A percentile compares a stretch with the other conserved stretches of the same genome.
Conservation (phyloP, 2,888 invertebrate species). For the Watsonalla binaria region DNA sequence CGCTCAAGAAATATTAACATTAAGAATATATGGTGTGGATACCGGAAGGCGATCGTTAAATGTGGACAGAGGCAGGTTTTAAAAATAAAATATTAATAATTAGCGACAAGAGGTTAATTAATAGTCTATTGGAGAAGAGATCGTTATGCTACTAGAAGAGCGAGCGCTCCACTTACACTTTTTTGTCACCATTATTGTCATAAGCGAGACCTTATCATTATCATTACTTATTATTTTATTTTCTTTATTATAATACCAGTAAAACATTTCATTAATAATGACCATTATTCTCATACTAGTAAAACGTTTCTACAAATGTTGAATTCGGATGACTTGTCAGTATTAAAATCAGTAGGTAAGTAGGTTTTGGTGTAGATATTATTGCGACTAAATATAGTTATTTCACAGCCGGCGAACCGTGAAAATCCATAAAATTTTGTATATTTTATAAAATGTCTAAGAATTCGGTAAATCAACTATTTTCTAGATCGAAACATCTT, state of each 20-base stretch:
- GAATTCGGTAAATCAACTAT: not conserved
- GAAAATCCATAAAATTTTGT: not conserved
- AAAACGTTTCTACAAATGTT: too few species aligned
- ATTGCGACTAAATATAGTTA: not conserved
- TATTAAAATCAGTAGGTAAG: too few species aligned
- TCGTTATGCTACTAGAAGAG: slow-evolving; percentile 39
- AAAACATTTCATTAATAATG: too few species aligned
- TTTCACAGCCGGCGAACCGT: not conserved
- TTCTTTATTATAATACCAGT: too few species aligned
- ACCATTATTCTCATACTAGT: too few species aligned
- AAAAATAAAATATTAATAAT: slow-evolving; percentile 75
- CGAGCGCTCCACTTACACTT: slow-evolving; percentile 33
- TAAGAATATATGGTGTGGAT: slow-evolving; percentile 52
- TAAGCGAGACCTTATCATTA: not conserved
- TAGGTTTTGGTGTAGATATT: too few species aligned
- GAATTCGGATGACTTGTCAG: too few species aligned
- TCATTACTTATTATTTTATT: too few species aligned
- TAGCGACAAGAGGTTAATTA: slow-evolving; percentile 61
- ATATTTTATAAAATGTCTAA: not conserved
- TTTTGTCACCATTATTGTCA: slow-evolving; percentile 6
- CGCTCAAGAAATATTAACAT: slow-evolving; percentile 58
- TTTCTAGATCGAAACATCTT: not conserved
- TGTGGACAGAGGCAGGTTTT: slow-evolving; percentile 51
- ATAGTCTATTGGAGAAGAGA: slow-evolving; percentile 61
- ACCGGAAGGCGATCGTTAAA: slow-evolving; percentile 69